These are phyloP conservation scores for Indicator indicator DNA, from an alignment of 2,113 vertebrate species.

Conservation along the genomic window DNA sequence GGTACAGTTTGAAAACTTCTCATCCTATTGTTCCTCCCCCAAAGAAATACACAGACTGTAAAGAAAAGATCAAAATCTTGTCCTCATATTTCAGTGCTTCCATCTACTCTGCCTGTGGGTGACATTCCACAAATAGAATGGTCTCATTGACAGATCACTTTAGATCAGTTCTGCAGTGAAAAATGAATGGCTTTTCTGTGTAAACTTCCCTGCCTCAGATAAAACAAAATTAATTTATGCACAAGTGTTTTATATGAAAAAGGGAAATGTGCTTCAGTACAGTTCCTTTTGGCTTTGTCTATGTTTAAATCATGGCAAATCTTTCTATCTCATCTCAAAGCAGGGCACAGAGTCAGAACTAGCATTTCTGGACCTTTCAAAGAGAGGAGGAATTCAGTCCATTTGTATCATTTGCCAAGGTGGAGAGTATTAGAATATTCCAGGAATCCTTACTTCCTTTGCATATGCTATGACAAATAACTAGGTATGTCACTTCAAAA, in stretches of 20 bases:
- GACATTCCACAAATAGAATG: background rate
- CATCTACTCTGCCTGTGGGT: background rate
- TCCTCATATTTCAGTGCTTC: background rate
- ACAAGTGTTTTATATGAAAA: background rate
- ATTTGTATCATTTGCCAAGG: background rate
- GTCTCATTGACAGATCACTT: background rate
- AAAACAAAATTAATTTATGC: background rate
- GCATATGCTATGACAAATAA: background rate
- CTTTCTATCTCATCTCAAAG: background rate
- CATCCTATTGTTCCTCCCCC: background rate
- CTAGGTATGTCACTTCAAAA: background rate
- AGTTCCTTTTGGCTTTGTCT: background rate
- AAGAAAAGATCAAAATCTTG: background rate
- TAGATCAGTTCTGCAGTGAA: background rate
- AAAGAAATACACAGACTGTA: background rate
- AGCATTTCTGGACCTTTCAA: background rate
- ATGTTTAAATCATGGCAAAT: background rate
- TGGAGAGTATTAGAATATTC: background rate
- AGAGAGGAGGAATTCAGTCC: background rate
- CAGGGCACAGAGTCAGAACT: background rate
- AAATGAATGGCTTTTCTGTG: background rate
- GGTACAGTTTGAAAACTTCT: background rate
- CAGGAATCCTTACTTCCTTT: background rate
- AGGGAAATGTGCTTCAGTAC: background rate
- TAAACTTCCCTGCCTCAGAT: background rate